Evolutionary conservation across 2,888 invertebrate genomes (phyloP).

Genomic region (Actias luna): DNA sequence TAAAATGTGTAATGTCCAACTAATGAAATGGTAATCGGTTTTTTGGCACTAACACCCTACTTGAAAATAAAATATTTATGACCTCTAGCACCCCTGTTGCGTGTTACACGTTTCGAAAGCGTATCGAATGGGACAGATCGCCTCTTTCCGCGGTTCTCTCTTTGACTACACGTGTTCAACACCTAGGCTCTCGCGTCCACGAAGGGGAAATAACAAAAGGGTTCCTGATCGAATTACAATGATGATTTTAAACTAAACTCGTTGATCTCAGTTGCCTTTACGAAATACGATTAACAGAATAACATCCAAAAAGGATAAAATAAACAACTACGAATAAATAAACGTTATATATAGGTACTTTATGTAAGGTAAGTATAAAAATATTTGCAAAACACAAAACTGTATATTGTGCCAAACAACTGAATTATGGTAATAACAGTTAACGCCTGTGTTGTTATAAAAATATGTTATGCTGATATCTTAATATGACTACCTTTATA

Average conservation of each 20-base stretch:
- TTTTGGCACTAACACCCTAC: constrained; percentile 15
- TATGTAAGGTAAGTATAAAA: too few relatives aligned
- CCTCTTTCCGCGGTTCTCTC: constrained; percentile 44
- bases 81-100: constrained; percentile 44
- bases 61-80: constrained; percentile 19
- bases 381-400: too few relatives aligned
- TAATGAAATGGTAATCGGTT: constrained; percentile 15
- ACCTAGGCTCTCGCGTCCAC: constrained; percentile 59
- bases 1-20: constrained; percentile 1
- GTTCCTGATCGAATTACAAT: constrained; percentile 63
- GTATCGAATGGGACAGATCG: constrained; percentile 69
- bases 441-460: too few relatives aligned
- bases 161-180: constrained; percentile 75
- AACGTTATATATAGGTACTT: not conserved
- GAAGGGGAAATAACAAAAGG: constrained; percentile 49
- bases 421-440: too few relatives aligned
- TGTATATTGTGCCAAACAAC: too few relatives aligned
- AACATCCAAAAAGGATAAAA: not conserved
- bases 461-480: too few relatives aligned
- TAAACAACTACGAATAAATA: not conserved
- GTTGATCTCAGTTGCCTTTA: not conserved
- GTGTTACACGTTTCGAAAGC: constrained; percentile 54
- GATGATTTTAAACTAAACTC: constrained; percentile 50
- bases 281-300: not conserved
- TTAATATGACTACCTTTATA: too few relatives aligned